Conservation (phyloP, 30 jellyfish, hydroid and myxozoan species). For the Morbakka virulenta region DNA sequence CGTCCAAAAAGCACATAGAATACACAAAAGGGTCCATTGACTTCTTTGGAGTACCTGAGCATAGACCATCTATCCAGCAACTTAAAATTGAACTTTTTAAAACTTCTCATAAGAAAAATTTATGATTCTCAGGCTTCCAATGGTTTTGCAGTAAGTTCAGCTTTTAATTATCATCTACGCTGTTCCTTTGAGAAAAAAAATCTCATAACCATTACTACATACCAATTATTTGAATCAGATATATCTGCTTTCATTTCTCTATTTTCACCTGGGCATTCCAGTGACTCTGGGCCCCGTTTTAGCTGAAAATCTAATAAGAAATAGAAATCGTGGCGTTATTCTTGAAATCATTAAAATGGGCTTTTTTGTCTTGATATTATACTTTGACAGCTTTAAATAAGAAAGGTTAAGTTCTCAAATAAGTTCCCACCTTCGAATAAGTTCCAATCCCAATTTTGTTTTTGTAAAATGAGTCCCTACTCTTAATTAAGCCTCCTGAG, state of each 20-base stretch:
- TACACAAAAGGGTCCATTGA: slow-evolving; percentile 15
- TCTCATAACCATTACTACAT: slow-evolving; percentile 16
- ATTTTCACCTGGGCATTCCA: slow-evolving; percentile 1
- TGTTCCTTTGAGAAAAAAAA: slow-evolving; percentile 13
- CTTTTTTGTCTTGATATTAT: not conserved
- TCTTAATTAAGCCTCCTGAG: not conserved
- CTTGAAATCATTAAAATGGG: not conserved
- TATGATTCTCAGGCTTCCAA: not conserved
- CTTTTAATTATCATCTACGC: slow-evolving; percentile 12
- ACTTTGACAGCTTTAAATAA: slow-evolving; percentile 7
- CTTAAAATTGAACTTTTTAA: not conserved
- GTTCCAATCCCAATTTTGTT: not conserved
- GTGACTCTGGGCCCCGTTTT: slow-evolving; percentile 11
- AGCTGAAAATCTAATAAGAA: slow-evolving; percentile 3
- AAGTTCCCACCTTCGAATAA: not conserved
- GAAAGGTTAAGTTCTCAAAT: not conserved
- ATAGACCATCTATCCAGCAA: not conserved
- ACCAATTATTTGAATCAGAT: slow-evolving; percentile 5
- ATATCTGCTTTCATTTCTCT: not conserved
- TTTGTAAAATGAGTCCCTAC: not conserved
- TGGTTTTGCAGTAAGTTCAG: slow-evolving; percentile 18
- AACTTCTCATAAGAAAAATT: not conserved
- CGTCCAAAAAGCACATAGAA: slow-evolving; percentile 19
- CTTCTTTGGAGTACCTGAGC: slow-evolving; percentile 10
- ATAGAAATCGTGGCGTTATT: not conserved